Evolutionary conservation across 2,888 invertebrate species (phyloP), one percentile per base, ranked within the genome.

Genomic region (Phanerotoma sp.): DNA sequence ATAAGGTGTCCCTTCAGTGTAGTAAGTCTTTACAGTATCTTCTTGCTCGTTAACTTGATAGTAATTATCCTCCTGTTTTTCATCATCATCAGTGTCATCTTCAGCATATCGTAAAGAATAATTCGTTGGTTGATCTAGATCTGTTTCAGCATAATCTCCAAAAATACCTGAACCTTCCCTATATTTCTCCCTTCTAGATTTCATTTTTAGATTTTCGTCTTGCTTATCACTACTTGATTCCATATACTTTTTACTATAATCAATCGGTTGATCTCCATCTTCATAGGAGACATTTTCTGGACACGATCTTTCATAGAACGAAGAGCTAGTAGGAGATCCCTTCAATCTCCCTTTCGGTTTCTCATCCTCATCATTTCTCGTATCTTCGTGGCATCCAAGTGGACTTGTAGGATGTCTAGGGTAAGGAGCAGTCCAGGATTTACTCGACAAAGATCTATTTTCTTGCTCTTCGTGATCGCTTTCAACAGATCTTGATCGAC

Each of bases 41-140:
- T 90, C 89, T 10, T 16, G 74, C 15, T 73, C 71, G 20, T 60
- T 72, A 3, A 66, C 68, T 5, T 68, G 62, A 51, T 74, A 77
- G 46, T 74, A 76, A 21, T 68, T 67, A 1, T 66, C 48, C 30
- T 64, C 65, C 11, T 70, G 66, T 41, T 75, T 74, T 35, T 77
- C 73, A 10, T 78, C 75, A 20, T 78, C 77, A 13, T 89, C 90
- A 0, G 88, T 85, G 69, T 89, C 89, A 65, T 89, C 89, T 75
- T 95, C 94, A 1, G 90, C 89, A 73, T 94, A 96, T 21, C 92
- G 83, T 54, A 94, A 78, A 62, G 95, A 94, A 72, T 93, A 96
- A 79, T 96, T 91, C 0, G 95, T 95, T 0, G 93, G 93, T 73
- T 94, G 94, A 75, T 93, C 93, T 46, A 94, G 78, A 78, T 95